Evolutionary conservation across 1,140 invertebrate species (phyloP), one percentile per base, ranked within the genome.

Genomic region (Melanaphis sacchari): DNA sequence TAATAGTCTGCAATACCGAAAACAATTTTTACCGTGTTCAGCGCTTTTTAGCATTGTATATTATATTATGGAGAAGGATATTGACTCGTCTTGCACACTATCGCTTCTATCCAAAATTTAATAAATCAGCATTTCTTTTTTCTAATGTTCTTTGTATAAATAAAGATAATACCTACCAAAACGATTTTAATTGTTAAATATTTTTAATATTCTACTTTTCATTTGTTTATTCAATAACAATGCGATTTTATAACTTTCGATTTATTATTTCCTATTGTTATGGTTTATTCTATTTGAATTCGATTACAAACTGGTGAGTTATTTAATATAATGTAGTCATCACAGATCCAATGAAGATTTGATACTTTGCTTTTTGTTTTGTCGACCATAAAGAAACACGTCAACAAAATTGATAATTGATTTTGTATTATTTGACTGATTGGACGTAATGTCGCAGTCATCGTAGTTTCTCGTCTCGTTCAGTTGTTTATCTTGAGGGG

Each of bases 341-440:
- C 59, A n/a, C 59, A 36, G 59, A n/a, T 22, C 59, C 11, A 2
- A 76, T 5, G 59, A 18, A 76, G 59, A 6, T 76, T 76, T n/a
- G 5, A n/a, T 76, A 76, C 3, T 76, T n/a, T n/a, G 4, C 0
- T 76, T 76, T n/a, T 82, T 84, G 82, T 84, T 40, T 26, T 31
- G 38, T 84, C 38, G 82, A 84, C 40, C 22, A 24, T 82, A 82
- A 21, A 7, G 31, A 82, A 82, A 84, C 8, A 26, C 82, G 38
- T 84, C 9, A 84, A 40, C 38, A 8, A 46, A 88, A 88, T 21
- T 43, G 85, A 88, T 46, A 88, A 49, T 88, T 88, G n/a, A 88
- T 88, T 88, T 88, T 8, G n/a, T 88, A 24, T 88, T n/a, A n/a
- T 88, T 88, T n/a, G 85, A 87, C 46, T 87, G 36, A 87, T 87